Conservation (phyloP, 30 jellyfish, hydroid and myxozoan species). For the Aurelia coerulea region DNA sequence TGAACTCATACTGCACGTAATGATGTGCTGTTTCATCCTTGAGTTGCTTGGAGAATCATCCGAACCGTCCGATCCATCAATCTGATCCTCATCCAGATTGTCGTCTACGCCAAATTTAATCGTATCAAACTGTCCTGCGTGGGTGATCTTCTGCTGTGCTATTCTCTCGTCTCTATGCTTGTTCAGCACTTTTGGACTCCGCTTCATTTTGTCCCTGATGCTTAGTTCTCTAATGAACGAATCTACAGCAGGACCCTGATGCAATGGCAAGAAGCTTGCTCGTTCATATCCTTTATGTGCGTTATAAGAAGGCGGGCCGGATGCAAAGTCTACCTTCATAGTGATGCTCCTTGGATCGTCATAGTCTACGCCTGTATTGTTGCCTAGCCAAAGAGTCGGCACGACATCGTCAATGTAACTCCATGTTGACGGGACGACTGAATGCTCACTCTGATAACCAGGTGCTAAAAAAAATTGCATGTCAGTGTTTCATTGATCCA, state of each 20-base stretch:
- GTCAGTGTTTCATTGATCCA: too few species aligned
- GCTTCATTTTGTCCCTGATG: slow-evolving; percentile 52
- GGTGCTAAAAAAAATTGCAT: slow-evolving; percentile 47
- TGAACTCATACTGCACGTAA: slow-evolving; percentile 62
- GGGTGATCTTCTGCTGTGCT: slow-evolving; percentile 4
- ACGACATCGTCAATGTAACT: slow-evolving; percentile 61
- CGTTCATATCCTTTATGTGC: slow-evolving; percentile 35
- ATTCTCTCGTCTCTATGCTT: not conserved
- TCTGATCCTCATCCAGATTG: not conserved
- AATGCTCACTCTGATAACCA: slow-evolving; percentile 40
- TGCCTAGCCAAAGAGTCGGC: slow-evolving; percentile 59
- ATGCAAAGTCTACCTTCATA: slow-evolving; percentile 12
- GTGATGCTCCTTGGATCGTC: slow-evolving; percentile 41
- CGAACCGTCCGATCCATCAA: not conserved
- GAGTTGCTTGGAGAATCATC: not conserved
- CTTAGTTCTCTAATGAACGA: slow-evolving; percentile 50
- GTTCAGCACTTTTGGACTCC: not conserved
- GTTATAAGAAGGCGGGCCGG: slow-evolving; percentile 53
- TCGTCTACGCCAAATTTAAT: slow-evolving; percentile 37
- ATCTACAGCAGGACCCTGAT: slow-evolving; percentile 51
- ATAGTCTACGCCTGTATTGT: slow-evolving; percentile 4
- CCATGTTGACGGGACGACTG: slow-evolving; percentile 80
- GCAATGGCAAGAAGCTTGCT: slow-evolving; percentile 41
- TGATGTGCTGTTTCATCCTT: slow-evolving; percentile 16
- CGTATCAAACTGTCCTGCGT: slow-evolving; percentile 61